phyloP scores from a whole-genome alignment of 2,888 invertebrate genomes.

The Copidosoma aretas region DNA sequence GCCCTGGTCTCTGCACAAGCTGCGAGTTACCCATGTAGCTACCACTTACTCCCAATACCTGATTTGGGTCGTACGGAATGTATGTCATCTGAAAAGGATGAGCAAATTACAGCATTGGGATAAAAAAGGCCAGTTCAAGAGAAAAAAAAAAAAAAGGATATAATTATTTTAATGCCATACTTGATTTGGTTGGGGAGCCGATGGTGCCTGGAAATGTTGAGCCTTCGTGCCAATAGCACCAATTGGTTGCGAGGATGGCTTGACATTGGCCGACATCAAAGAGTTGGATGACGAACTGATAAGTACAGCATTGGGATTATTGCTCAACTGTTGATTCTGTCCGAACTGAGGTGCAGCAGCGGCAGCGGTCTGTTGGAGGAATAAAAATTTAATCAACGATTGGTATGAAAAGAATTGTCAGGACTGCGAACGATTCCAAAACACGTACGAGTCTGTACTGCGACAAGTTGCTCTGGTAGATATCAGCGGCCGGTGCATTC shows the following conservation, averaged over 20 bases:
- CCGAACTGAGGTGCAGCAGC: constrained; percentile 73
- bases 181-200: constrained; percentile 66
- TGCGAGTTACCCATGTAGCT: constrained; percentile 71
- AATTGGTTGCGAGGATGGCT: constrained; percentile 80
- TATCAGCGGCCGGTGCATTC: constrained; percentile 70
- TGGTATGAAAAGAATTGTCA: not conserved
- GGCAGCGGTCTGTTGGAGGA: constrained; percentile 54
- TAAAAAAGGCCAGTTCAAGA: not conserved
- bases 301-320: constrained; percentile 85
- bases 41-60: constrained; percentile 64
- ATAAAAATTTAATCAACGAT: not conserved
- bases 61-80: constrained; percentile 69
- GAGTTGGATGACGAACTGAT: constrained; percentile 88
- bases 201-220: constrained; percentile 65
- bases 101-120: constrained; percentile 7
- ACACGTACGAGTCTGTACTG: constrained; percentile 67
- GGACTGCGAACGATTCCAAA: not conserved
- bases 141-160: not conserved
- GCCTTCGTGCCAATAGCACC: constrained; percentile 81
- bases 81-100: constrained; percentile 63
- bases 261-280: constrained; percentile 87
- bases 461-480: constrained; percentile 71
- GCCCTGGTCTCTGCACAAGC: constrained; percentile 69
- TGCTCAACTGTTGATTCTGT: constrained; percentile 80
- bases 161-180: constrained; percentile 45